Conservation (phyloP, 2,888 invertebrate genomes). For the Dyspetes luteomarginatus region DNA sequence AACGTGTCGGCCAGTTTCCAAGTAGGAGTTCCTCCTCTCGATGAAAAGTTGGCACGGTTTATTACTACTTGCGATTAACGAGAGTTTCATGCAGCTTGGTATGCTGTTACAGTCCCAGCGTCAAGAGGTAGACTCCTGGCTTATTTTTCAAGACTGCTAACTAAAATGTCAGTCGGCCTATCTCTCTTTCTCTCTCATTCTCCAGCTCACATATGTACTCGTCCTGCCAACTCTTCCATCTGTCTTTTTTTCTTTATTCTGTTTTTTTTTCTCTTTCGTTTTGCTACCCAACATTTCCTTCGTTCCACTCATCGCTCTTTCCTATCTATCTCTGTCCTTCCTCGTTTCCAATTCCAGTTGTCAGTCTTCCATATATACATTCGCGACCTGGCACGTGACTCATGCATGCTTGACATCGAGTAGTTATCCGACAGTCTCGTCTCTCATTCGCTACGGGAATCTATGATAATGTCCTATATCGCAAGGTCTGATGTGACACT, state of each 20-base stretch:
- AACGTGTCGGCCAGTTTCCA: slow-evolving; percentile 33
- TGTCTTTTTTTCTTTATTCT: slow-evolving; percentile 68
- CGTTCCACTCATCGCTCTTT: slow-evolving; percentile 20
- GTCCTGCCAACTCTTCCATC: slow-evolving; percentile 72
- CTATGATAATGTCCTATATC: background rate
- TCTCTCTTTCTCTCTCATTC: slow-evolving; percentile 16
- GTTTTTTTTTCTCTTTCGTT: slow-evolving; percentile 24
- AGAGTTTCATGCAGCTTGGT: slow-evolving; percentile 33
- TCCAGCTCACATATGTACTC: slow-evolving; percentile 30
- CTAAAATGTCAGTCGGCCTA: slow-evolving; percentile 7
- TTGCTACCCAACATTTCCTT: slow-evolving; percentile 31
- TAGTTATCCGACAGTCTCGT: background rate
- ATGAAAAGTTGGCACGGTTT: slow-evolving; percentile 49
- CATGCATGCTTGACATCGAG: slow-evolving; percentile 43
- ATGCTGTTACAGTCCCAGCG: background rate
- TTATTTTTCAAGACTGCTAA: slow-evolving; percentile 35
- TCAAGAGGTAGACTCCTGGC: background rate
- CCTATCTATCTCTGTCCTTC: slow-evolving; percentile 13
- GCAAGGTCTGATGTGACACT: background rate
- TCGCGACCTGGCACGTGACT: slow-evolving; percentile 58
- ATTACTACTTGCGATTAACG: slow-evolving; percentile 50
- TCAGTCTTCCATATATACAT: slow-evolving; percentile 36
- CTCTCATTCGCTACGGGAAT: no score
- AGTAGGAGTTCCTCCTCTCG: slow-evolving; percentile 38
- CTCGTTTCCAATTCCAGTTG: slow-evolving; percentile 53